Conservation (phyloP, 2,113 vertebrate species). For the Heterotis niloticus region DNA sequence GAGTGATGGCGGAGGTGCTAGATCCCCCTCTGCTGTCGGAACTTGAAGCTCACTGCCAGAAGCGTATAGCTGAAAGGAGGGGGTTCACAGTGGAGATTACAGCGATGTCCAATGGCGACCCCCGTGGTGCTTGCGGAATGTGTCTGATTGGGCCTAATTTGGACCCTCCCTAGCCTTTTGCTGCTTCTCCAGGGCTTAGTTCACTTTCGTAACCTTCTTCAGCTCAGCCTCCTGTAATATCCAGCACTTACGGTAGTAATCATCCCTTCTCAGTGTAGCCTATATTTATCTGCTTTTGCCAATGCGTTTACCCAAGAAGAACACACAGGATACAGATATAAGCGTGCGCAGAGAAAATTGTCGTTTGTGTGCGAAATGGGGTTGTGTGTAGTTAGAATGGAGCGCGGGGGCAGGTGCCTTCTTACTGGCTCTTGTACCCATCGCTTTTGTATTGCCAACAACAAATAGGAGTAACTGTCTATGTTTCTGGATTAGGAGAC, state of each 20-base stretch:
- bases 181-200: slow-evolving; percentile 19
- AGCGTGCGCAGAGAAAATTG: slow-evolving; percentile 40
- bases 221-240: slow-evolving; percentile 49
- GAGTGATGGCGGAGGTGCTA: slow-evolving; percentile 32
- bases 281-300: slow-evolving; percentile 37
- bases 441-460: neutral
- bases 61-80: slow-evolving; percentile 5
- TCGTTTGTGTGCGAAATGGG: slow-evolving; percentile 42
- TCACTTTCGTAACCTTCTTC: slow-evolving; percentile 38
- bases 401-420: neutral
- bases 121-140: slow-evolving; percentile 50
- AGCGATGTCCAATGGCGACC: slow-evolving; percentile 53
- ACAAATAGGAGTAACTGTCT: too few species aligned
- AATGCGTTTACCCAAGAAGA: slow-evolving; percentile 34
- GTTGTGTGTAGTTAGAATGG: slow-evolving; percentile 51
- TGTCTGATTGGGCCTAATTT: slow-evolving; percentile 40
- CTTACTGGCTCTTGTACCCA: slow-evolving; percentile 58
- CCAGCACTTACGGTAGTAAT: slow-evolving; percentile 51
- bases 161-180: slow-evolving; percentile 15
- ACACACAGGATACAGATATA: slow-evolving; percentile 38
- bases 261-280: slow-evolving; percentile 21
- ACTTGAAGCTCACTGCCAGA: slow-evolving; percentile 22
- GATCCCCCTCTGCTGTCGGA: slow-evolving; percentile 48
- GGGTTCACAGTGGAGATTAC: slow-evolving; percentile 57
- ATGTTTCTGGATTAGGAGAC: too few species aligned